Evolutionary conservation across 2,113 vertebrate genomes (phyloP).

Genomic region (Leptosomus discolor): DNA sequence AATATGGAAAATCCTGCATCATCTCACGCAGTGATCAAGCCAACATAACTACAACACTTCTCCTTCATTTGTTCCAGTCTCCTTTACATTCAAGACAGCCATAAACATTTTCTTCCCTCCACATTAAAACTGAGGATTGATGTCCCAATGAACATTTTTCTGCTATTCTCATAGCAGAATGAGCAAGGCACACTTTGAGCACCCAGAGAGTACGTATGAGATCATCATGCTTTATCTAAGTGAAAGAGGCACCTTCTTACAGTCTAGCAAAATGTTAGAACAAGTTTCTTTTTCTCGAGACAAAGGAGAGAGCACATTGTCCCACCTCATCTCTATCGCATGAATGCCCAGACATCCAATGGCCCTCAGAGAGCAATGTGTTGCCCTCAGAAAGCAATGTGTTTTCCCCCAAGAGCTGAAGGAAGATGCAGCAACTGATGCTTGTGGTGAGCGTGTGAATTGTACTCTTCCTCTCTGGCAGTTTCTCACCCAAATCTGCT

Average conservation of each 20-base stretch:
- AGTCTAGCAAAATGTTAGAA: neutral
- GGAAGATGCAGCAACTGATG: neutral
- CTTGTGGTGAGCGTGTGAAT: neutral
- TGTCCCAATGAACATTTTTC: neutral
- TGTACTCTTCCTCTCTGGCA: neutral
- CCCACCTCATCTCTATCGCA: neutral
- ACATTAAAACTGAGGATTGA: neutral
- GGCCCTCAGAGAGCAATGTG: neutral
- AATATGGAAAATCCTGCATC: neutral
- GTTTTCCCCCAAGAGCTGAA: neutral
- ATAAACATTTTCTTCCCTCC: neutral
- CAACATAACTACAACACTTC: neutral
- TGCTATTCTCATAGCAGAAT: neutral
- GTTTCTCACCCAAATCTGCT: neutral
- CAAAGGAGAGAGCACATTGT: neutral
- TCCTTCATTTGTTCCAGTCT: neutral
- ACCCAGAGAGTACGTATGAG: neutral
- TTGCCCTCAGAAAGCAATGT: neutral
- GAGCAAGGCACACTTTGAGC: neutral
- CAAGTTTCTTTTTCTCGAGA: neutral
- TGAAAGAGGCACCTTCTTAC: neutral
- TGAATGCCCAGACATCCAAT: neutral
- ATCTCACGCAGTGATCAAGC: neutral
- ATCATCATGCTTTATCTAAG: neutral
- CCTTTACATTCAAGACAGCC: neutral